Evolutionary conservation across 2,888 invertebrate species (phyloP), one percentile per base, ranked within the genome.

Genomic region (Imbricaverruca yamaguchii): DNA sequence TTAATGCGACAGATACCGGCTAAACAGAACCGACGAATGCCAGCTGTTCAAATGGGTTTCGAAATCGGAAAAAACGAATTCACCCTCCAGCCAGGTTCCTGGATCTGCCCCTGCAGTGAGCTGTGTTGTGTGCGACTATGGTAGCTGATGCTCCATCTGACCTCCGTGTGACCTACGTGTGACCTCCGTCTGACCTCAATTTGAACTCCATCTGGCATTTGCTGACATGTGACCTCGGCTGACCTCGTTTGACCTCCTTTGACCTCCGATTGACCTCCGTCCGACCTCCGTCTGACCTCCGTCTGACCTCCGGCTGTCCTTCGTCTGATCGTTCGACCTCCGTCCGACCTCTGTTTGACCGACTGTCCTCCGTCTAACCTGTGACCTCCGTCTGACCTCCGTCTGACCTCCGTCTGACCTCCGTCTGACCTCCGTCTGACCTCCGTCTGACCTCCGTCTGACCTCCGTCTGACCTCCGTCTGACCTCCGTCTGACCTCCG

Each of bases 321-420:
- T n/a, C n/a, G n/a, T n/a, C n/a, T n/a, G n/a, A n/a, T n/a, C n/a
- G n/a, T n/a, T n/a, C n/a, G n/a, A n/a, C n/a, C 63, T 63, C 21
- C 9, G 1, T 18, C 61, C 1, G 61, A 63, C 63, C 63, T n/a
- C 63, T 6, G 25, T 11, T 0, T 67, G 12, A 12, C 67, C 67
- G 1, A 21, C 67, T 67, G 67, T 25, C 67, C 67, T 4, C 67
- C 18, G 21, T 63, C 8, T 63, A 4, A 63, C 61, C 61, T 39
- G 95, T 98, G 2, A 91, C 91, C 0, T 94, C 84, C 94, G 95
- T n/a, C 0, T 92, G 92, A 87, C 90, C 89, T n/a, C 95, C n/a
- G 84, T 39, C 82, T 83, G 83, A n/a, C 63, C 63, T n/a, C n/a
- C 15, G n/a, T n/a, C n/a, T n/a, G n/a, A n/a, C 9, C 63, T 63